Evolutionary conservation across 1,140 invertebrate species (phyloP).

Genomic region (Nasonia longicornis): DNA sequence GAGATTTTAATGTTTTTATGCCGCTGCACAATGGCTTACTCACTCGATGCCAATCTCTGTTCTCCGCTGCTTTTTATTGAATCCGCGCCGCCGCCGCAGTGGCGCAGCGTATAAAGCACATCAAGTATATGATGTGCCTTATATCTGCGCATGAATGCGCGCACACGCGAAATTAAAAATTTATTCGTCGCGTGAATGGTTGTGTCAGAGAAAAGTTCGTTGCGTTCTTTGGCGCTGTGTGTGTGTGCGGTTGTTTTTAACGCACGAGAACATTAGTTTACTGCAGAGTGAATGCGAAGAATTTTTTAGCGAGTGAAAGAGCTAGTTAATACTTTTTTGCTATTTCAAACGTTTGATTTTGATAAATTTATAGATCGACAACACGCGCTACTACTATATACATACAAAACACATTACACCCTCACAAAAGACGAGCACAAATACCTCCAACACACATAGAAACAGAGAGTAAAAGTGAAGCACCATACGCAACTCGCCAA

Average conservation of each 20-base stretch:
- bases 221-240: not conserved
- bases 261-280: no score
- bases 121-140: not conserved
- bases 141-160: not conserved
- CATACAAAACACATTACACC: no score
- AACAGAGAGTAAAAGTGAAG: not conserved
- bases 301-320: no score
- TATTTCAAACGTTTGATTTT: no score
- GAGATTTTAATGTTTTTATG: conserved; percentile 71
- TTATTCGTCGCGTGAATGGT: conserved; percentile 1
- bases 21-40: conserved; percentile 65
- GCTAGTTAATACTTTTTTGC: no score
- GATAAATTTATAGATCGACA: no score
- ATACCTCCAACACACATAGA: no score
- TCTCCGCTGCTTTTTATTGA: conserved; percentile 67
- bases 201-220: not conserved
- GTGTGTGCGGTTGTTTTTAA: no score
- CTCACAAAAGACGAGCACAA: no score
- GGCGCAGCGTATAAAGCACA: conserved; percentile 39
- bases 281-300: no score
- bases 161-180: conserved; percentile 21
- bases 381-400: no score
- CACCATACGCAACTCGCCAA: not conserved
- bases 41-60: conserved; percentile 65
- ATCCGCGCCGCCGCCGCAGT: conserved; percentile 56